Evolutionary conservation across 2,797 vertebrate genomes (phyloP).

Genomic region (Ctenopoma multispine): DNA sequence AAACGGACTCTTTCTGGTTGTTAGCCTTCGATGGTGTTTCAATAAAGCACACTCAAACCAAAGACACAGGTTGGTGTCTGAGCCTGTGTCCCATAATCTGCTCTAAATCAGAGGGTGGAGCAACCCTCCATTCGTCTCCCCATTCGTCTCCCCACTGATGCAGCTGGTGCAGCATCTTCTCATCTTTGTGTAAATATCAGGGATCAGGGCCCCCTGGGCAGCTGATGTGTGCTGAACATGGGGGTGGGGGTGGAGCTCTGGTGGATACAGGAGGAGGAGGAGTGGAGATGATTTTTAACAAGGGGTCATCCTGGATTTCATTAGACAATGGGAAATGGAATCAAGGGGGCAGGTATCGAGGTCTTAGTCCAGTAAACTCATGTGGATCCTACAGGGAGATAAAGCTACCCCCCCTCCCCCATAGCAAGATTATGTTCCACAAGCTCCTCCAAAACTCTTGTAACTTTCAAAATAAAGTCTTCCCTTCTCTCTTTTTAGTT

Average conservation of each 20-base stretch:
- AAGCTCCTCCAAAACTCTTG: neutral
- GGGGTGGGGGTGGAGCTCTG: neutral
- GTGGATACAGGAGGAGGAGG: conserved; percentile 1
- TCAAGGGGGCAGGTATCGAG: conserved; percentile 30
- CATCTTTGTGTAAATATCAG: conserved; percentile 57
- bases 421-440: no score
- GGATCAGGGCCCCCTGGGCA: conserved; percentile 35
- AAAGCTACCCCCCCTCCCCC: no score
- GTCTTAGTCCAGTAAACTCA: conserved; percentile 54
- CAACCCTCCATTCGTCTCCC: conserved; percentile 31
- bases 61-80: conserved; percentile 21
- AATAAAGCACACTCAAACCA: conserved; percentile 10
- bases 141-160: conserved; percentile 12
- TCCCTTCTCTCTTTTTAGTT: no score
- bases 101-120: conserved; percentile 17
- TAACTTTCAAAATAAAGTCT: no score
- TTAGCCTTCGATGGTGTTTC: conserved; percentile 17
- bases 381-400: conserved; percentile 14
- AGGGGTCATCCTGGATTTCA: conserved; percentile 66
- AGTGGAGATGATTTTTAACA: conserved; percentile 61
- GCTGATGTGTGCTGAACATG: conserved; percentile 13
- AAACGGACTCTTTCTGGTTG: neutral
- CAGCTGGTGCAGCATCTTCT: conserved; percentile 28
- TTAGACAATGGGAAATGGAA: conserved; percentile 62
- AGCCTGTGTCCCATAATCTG: conserved; percentile 48